Conservation (phyloP, 2,888 invertebrate species). For the Watsonalla binaria region DNA sequence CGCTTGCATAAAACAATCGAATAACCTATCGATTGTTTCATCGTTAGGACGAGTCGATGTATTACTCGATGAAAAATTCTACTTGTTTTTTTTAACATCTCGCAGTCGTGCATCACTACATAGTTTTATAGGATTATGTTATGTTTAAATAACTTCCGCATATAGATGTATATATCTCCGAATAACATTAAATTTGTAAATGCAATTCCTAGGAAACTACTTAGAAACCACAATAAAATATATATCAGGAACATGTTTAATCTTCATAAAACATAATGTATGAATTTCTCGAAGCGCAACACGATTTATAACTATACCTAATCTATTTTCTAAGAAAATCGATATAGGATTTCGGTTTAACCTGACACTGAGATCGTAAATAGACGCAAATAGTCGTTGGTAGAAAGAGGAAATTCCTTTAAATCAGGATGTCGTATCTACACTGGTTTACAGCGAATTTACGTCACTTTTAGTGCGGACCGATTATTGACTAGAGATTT, state of each 20-base stretch:
- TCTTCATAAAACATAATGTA: slow-evolving; percentile 10
- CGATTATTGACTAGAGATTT: background rate
- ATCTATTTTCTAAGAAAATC: slow-evolving; percentile 13
- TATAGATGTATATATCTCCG: no score
- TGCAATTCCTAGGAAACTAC: slow-evolving; percentile 11
- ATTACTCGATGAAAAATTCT: no score
- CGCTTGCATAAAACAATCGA: no score
- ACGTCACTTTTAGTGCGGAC: slow-evolving; percentile 27
- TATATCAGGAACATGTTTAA: slow-evolving; percentile 14
- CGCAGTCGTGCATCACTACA: no score
- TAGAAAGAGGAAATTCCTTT: slow-evolving; percentile 24
- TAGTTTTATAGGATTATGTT: no score
- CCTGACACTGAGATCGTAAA: slow-evolving; percentile 39
- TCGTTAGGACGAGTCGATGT: no score
- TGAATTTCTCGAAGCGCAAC: slow-evolving; percentile 13
- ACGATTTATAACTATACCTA: slow-evolving; percentile 10
- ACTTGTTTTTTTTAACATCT: no score
- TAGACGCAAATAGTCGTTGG: slow-evolving; percentile 32
- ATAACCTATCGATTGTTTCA: no score
- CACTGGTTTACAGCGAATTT: slow-evolving; percentile 37
- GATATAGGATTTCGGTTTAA: slow-evolving; percentile 17
- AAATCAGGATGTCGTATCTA: slow-evolving; percentile 41
- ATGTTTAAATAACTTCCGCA: no score
- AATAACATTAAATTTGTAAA: slow-evolving; percentile 5
- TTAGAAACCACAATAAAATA: slow-evolving; percentile 21